Conservation (phyloP, 2,113 vertebrate genomes). For the Toxotes chatareus region DNA sequence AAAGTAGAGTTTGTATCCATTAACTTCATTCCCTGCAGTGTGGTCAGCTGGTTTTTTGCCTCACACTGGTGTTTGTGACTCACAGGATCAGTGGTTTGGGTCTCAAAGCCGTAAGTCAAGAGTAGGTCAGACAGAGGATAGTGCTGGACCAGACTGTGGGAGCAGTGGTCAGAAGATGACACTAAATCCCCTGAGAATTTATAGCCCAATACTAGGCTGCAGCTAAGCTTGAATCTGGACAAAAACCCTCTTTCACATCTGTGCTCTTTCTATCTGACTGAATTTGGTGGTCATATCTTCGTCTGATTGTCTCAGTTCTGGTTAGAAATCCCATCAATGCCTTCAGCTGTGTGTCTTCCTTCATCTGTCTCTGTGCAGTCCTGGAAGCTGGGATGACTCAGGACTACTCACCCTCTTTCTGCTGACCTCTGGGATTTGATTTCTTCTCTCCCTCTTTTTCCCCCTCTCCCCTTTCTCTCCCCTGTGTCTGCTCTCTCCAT, state of each 20-base stretch:
- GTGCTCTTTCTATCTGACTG: not conserved
- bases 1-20: conserved; percentile 45
- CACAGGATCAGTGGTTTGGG: conserved; percentile 24
- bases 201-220: not conserved
- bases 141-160: conserved; percentile 10
- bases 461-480: not conserved
- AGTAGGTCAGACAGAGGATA: conserved; percentile 24
- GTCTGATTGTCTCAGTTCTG: not conserved
- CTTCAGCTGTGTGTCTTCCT: conserved; percentile 16
- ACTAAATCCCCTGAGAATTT: not conserved
- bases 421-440: conserved; percentile 63
- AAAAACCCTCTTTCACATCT: conserved; percentile 5
- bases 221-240: not conserved
- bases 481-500: not conserved
- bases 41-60: conserved; percentile 33
- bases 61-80: conserved; percentile 51
- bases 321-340: conserved; percentile 39
- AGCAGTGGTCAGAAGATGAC: not conserved
- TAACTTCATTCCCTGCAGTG: conserved; percentile 50
- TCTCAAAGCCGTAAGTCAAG: conserved; percentile 18
- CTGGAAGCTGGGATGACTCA: conserved; percentile 70
- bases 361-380: conserved; percentile 32
- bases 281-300: conserved; percentile 1
- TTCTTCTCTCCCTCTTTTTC: conserved; percentile 9
- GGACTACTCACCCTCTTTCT: conserved; percentile 64